Percentiles rank a stretch among this genome's conserved stretches.
Conservation (phyloP, 2,797 vertebrate species). For the Echiichthys vipera region DNA sequence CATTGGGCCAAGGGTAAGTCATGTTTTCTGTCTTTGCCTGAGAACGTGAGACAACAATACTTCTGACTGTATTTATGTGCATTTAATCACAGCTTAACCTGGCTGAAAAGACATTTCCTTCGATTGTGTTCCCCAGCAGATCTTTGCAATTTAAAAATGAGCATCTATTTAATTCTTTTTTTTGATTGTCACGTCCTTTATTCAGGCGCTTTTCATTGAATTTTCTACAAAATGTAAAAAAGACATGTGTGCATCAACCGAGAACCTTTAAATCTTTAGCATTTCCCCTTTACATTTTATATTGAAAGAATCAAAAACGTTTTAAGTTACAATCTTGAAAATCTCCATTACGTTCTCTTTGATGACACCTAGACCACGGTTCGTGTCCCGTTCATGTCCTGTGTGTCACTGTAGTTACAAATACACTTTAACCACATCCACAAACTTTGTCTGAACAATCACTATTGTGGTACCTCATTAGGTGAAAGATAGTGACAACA, state of each 20-base stretch:
- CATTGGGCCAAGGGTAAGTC: constrained; percentile 91
- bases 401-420: too few species aligned
- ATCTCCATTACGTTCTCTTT: too few species aligned
- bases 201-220: background rate
- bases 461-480: too few species aligned
- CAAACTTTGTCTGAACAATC: too few species aligned
- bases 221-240: background rate
- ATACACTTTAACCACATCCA: too few species aligned
- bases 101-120: constrained; percentile 12
- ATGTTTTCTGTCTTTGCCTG: constrained; percentile 28
- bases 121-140: constrained; percentile 1
- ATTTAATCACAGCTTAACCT: constrained; percentile 12
- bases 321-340: too few species aligned
- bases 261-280: background rate
- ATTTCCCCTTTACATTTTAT: background rate
- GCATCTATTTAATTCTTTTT: constrained; percentile 8
- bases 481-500: too few species aligned
- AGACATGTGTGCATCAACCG: background rate
- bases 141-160: constrained; percentile 4
- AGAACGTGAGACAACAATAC: constrained; percentile 8
- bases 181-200: background rate
- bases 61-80: constrained; percentile 11
- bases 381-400: too few species aligned
- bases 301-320: background rate
- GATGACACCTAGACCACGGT: too few species aligned